Conservation (phyloP, 2,888 invertebrate species). For the Fragum fragum region DNA sequence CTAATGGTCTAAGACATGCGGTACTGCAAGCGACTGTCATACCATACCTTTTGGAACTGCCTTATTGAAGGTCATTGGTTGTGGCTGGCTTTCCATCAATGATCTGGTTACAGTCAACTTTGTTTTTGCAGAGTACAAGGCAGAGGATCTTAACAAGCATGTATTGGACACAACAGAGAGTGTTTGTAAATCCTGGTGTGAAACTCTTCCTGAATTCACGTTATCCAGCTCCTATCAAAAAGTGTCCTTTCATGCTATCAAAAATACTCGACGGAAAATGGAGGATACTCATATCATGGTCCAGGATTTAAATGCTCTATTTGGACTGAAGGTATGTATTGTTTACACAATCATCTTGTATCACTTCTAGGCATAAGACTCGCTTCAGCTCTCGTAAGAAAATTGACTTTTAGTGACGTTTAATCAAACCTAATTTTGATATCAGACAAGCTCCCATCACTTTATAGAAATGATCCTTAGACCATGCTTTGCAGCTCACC, state of each 20-base stretch:
- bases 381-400: too few species aligned
- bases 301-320: slow-evolving; percentile 93
- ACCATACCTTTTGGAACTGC: too few species aligned
- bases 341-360: background rate
- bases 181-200: slow-evolving; percentile 77
- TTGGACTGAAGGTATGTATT: slow-evolving; percentile 91
- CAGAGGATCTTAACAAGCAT: slow-evolving; percentile 69
- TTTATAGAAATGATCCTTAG: too few species aligned
- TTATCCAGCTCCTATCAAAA: slow-evolving; percentile 63
- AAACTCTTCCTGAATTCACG: slow-evolving; percentile 69
- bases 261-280: slow-evolving; percentile 95
- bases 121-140: slow-evolving; percentile 73
- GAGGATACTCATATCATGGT: slow-evolving; percentile 96
- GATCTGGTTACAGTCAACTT: too few species aligned
- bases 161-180: slow-evolving; percentile 73
- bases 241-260: slow-evolving; percentile 91
- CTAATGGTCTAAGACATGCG: too few species aligned
- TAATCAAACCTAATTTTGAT: too few species aligned
- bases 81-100: background rate
- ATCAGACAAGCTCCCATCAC: too few species aligned
- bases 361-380: too few species aligned
- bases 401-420: too few species aligned
- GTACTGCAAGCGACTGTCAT: too few species aligned
- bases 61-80: too few species aligned
- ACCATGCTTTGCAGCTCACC: too few species aligned